Percentiles rank a stretch among this genome's conserved stretches.
Evolutionary conservation across 2,113 vertebrate species (phyloP).

Genomic region (Lagenorhynchus albirostris): DNA sequence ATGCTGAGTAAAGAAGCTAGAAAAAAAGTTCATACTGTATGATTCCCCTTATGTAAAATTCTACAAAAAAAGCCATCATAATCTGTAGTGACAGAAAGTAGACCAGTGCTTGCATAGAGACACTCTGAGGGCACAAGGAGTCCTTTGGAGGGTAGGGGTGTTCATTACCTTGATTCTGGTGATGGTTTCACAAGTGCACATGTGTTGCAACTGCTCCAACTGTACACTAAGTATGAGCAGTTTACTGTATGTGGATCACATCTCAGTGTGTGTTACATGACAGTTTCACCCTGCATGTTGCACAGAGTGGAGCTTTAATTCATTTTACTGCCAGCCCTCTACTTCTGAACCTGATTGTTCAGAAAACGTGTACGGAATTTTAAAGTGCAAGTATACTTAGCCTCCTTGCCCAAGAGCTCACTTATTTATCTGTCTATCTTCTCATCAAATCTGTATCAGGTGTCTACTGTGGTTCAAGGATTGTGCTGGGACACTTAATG

Average conservation of each 20-base stretch:
- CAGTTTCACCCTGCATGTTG: not conserved
- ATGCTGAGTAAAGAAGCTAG: not conserved
- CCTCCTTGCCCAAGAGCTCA: not conserved
- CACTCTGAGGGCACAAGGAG: not conserved
- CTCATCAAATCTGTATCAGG: not conserved
- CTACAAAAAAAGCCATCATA: not conserved
- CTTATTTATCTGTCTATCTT: not conserved
- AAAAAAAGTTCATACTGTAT: too few species aligned
- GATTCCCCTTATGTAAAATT: not conserved
- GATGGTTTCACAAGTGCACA: not conserved
- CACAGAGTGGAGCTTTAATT: not conserved
- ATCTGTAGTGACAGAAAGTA: not conserved
- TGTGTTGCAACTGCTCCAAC: not conserved
- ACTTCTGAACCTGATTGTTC: not conserved
- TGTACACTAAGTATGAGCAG: not conserved
- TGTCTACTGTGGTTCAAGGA: not conserved
- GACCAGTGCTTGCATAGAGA: not conserved
- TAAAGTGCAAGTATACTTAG: not conserved
- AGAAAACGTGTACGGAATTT: not conserved
- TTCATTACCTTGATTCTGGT: not conserved
- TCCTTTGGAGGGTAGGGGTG: not conserved
- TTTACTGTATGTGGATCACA: too few species aligned
- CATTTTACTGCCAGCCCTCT: not conserved
- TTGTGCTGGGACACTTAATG: not conserved
- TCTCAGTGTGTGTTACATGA: rapidly evolving